Evolutionary conservation across 2,113 vertebrate genomes (phyloP).

Genomic region (Struthidea cinerea): DNA sequence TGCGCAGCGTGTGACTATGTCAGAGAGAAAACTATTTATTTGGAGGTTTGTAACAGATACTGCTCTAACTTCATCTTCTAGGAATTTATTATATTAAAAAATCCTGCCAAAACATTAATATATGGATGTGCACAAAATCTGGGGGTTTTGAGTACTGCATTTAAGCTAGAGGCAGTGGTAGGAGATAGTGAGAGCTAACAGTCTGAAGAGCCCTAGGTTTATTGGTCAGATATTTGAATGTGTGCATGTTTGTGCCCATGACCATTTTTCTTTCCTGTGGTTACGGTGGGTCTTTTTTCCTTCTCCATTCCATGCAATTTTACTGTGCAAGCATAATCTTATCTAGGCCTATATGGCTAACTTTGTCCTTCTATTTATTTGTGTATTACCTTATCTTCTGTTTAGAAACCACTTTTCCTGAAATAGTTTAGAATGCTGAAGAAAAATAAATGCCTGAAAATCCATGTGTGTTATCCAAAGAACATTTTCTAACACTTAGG

Average conservation of each 20-base stretch:
- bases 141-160: background rate
- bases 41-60: conserved; percentile 5
- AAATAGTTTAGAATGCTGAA: background rate
- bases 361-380: background rate
- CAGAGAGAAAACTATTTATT: background rate
- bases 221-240: background rate
- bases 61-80: conserved; percentile 51
- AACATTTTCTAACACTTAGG: background rate
- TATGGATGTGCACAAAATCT: background rate
- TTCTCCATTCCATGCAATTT: background rate
- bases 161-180: background rate
- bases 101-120: conserved; percentile 28
- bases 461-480: background rate
- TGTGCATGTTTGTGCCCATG: background rate
- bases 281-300: background rate
- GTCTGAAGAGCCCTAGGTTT: background rate
- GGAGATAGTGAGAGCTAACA: background rate
- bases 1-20: background rate
- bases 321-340: background rate
- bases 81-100: conserved; percentile 53
- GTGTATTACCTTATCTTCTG: conserved; percentile 7
- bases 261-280: background rate
- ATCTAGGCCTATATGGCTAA: background rate
- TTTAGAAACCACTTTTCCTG: conserved; percentile 10
- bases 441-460: conserved; percentile 29